A percentile compares a stretch with the other conserved stretches of the same genome.
Evolutionary conservation across 2,888 invertebrate genomes (phyloP).

Genomic region (Zootermopsis nevadensis): DNA sequence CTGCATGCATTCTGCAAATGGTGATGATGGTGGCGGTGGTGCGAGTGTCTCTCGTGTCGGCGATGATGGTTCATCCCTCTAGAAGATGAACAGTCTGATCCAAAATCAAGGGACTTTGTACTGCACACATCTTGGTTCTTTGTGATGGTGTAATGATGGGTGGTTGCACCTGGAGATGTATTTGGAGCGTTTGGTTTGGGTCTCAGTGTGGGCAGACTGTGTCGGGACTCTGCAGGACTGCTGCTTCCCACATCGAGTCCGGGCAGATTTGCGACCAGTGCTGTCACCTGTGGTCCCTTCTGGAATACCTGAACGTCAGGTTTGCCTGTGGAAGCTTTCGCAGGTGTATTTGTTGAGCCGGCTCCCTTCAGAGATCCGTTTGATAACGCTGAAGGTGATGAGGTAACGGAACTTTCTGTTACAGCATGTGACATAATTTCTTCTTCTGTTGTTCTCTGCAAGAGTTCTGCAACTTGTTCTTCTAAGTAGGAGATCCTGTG

Average conservation of each 20-base stretch:
- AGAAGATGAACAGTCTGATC: slow-evolving; percentile 66
- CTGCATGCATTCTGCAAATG: slow-evolving; percentile 49
- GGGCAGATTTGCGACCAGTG: slow-evolving; percentile 67
- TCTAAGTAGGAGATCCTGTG: slow-evolving; percentile 91
- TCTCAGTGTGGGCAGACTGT: slow-evolving; percentile 59
- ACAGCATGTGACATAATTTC: background rate
- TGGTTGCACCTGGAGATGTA: no score
- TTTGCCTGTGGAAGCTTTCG: slow-evolving; percentile 1
- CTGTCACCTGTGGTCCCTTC: slow-evolving; percentile 83
- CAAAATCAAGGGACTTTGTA: slow-evolving; percentile 65
- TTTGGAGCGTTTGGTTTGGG: slow-evolving; percentile 56
- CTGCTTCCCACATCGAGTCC: slow-evolving; percentile 63
- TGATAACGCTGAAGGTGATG: background rate
- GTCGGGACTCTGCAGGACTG: slow-evolving; percentile 58
- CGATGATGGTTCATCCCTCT: slow-evolving; percentile 63
- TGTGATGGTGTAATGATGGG: slow-evolving; percentile 29
- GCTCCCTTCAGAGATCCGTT: background rate
- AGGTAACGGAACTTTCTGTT: background rate
- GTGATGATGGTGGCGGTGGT: slow-evolving; percentile 30
- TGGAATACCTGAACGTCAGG: slow-evolving; percentile 70
- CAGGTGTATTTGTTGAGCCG: background rate
- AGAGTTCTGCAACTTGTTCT: slow-evolving; percentile 78
- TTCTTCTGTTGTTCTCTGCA: slow-evolving; percentile 48
- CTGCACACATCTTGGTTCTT: slow-evolving; percentile 58
- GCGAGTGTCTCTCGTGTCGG: slow-evolving; percentile 57